A percentile compares a stretch with the other conserved stretches of the same genome.
Conservation (phyloP, 1,140 invertebrate genomes). For the Drosophila pandora region DNA sequence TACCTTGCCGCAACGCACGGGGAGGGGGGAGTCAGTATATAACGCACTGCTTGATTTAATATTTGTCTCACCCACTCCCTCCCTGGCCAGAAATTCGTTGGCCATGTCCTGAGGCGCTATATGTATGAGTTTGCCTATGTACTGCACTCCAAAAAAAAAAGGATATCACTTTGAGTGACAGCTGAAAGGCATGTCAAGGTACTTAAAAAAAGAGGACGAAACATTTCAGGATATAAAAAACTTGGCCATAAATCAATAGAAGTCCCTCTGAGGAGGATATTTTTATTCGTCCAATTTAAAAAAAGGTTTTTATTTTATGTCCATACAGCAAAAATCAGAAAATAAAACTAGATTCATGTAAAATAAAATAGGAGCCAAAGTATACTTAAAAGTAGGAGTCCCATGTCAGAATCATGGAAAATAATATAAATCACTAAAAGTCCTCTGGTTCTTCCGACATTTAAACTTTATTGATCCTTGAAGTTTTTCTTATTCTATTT, state of each 20-base stretch:
- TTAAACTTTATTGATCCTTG: too few relatives aligned
- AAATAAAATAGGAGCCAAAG: too few relatives aligned
- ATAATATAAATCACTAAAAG: too few relatives aligned
- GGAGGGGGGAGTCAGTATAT: slow-evolving; percentile 9
- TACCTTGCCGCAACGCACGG: not conserved
- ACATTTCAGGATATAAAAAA: not conserved
- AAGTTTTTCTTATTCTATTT: too few relatives aligned
- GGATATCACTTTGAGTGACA: slow-evolving; percentile 1
- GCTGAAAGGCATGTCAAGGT: slow-evolving; percentile 1
- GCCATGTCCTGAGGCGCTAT: slow-evolving; percentile 42
- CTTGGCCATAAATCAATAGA: not conserved
- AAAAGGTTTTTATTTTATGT: too few relatives aligned
- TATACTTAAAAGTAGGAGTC: too few relatives aligned
- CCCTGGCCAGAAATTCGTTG: slow-evolving; percentile 35
- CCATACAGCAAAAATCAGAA: too few relatives aligned
- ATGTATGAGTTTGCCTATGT: slow-evolving; percentile 40
- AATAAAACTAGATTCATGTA: too few relatives aligned
- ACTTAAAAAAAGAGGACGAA: not conserved
- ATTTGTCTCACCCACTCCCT: slow-evolving; percentile 52
- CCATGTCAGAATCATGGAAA: too few relatives aligned
- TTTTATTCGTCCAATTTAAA: too few relatives aligned
- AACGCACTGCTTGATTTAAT: slow-evolving; percentile 64
- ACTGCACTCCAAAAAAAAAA: slow-evolving; percentile 32
- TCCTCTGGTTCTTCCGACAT: too few relatives aligned
- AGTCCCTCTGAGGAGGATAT: not conserved